These are phyloP conservation scores for Aporrectodea caliginosa DNA, from an alignment of 1,140 invertebrate species.

Conservation along the genomic window DNA sequence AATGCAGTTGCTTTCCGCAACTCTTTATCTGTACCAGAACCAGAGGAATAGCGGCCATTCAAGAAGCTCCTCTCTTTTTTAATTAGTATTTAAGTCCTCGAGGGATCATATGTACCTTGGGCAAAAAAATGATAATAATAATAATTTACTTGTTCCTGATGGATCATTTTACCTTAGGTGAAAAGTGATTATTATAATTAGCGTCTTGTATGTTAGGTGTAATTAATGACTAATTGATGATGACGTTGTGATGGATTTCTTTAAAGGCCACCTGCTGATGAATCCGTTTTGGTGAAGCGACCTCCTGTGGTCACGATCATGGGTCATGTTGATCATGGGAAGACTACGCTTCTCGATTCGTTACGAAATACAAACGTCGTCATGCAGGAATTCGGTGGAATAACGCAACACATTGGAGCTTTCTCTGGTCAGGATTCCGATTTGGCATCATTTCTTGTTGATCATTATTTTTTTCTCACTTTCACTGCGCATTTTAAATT, in stretches of 20 bases:
- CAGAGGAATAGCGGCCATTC: too few relatives aligned
- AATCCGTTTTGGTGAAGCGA: slow-evolving; percentile 63
- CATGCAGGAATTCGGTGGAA: slow-evolving; percentile 93
- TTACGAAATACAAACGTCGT: slow-evolving; percentile 82
- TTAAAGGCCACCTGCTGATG: slow-evolving; percentile 62
- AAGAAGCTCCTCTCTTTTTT: too few relatives aligned
- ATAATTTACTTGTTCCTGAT: background rate
- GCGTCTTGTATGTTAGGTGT: background rate
- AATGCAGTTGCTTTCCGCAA: too few relatives aligned
- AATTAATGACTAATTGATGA: background rate
- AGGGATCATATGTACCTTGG: background rate
- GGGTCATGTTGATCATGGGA: slow-evolving; percentile 99
- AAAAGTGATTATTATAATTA: background rate
- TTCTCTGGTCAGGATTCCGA: too few relatives aligned
- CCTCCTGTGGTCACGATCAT: slow-evolving; percentile 94
- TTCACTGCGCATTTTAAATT: too few relatives aligned
- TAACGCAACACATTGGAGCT: slow-evolving; percentile 99
- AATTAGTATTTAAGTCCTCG: background rate
- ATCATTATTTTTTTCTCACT: too few relatives aligned
- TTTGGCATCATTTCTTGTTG: too few relatives aligned
- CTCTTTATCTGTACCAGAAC: too few relatives aligned
- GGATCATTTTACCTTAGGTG: background rate
- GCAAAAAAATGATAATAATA: background rate
- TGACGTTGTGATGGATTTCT: background rate
- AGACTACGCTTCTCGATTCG: slow-evolving; percentile 92